Evolutionary conservation across 2,113 vertebrate species (phyloP).

Genomic region (Sceloporus tristichus): DNA sequence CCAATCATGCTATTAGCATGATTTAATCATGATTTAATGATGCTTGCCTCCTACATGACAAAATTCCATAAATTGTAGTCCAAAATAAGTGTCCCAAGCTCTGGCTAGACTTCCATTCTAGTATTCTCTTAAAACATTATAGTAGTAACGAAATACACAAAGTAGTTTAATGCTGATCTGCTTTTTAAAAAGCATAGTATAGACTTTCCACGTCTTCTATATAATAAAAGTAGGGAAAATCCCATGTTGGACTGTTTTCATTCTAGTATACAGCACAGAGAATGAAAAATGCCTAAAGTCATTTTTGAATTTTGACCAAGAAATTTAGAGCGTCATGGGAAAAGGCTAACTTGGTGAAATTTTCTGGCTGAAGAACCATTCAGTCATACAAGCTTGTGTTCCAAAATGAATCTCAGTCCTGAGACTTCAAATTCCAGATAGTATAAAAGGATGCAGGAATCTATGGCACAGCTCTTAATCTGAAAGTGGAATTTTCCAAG

Average conservation of each 20-base stretch:
- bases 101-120: background rate
- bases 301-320: background rate
- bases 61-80: too few species aligned
- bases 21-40: too few species aligned
- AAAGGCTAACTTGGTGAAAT: background rate
- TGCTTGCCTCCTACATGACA: too few species aligned
- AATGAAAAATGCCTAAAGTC: background rate
- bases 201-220: background rate
- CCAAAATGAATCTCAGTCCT: too few species aligned
- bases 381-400: too few species aligned
- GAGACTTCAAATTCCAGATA: background rate
- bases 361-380: background rate
- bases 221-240: background rate
- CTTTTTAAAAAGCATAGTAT: background rate
- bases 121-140: background rate
- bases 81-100: too few species aligned
- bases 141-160: background rate
- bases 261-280: background rate
- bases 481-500: background rate
- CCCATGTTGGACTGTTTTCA: background rate
- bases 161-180: background rate
- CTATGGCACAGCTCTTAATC: background rate
- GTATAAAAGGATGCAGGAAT: background rate
- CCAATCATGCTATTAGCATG: too few species aligned
- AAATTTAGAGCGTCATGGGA: background rate